phyloP scores from a whole-genome alignment of 2,797 vertebrate species.

The Anguilla pacifica region DNA sequence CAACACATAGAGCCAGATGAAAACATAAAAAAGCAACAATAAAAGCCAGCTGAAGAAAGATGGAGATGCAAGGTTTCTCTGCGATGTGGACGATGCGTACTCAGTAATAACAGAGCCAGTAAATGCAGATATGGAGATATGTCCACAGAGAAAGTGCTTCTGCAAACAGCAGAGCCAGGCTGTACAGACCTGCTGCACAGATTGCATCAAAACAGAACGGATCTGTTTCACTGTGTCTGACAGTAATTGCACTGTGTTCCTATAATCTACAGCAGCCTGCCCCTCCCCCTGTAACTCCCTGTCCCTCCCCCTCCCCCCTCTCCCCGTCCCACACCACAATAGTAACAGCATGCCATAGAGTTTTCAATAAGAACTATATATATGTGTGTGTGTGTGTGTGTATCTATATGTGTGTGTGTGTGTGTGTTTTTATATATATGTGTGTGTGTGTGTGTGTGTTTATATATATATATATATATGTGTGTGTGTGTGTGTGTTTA shows the following conservation, averaged over 20 bases:
- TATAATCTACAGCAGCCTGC: conserved; percentile 1
- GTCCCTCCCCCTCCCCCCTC: neutral
- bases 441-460: neutral
- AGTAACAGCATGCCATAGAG: neutral
- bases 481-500: no score
- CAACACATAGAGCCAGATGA: neutral
- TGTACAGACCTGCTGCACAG: neutral
- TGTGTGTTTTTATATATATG: no score
- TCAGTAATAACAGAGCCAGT: neutral
- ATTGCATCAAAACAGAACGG: conserved; percentile 15
- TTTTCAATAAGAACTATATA: neutral
- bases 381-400: no score
- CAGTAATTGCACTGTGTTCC: conserved; percentile 12
- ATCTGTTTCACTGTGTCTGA: conserved; percentile 10
- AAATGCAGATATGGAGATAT: neutral
- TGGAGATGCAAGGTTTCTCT: neutral
- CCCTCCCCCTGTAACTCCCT: neutral
- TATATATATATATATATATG: neutral
- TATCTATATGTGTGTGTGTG: no score
- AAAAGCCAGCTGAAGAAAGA: neutral
- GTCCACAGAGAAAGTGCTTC: neutral
- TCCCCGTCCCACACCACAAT: neutral
- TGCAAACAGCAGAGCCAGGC: neutral
- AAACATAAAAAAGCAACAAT: neutral
- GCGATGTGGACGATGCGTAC: neutral